Evolutionary conservation across 53 echinoderm and acorn worm genomes (phyloP).

Genomic region (Pentamera pediparva): DNA sequence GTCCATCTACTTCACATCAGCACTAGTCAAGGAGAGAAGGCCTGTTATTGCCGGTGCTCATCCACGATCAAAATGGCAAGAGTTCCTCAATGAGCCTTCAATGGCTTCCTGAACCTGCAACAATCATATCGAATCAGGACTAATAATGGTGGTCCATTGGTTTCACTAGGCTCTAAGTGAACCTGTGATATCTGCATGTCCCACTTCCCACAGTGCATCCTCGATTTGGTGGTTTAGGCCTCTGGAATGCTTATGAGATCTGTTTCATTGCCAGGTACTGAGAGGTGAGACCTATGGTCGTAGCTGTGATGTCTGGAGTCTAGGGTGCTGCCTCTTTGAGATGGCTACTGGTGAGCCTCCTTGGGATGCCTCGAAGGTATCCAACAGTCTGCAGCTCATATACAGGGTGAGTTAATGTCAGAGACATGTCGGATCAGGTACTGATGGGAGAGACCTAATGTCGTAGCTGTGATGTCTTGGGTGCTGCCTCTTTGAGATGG

Average conservation of each 20-base stretch:
- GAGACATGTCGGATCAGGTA: conserved; percentile 57
- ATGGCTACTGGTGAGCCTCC: conserved; percentile 86
- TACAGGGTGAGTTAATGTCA: conserved; percentile 66
- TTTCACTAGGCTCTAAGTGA: no score
- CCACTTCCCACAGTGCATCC: not conserved
- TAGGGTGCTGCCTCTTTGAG: conserved; percentile 92
- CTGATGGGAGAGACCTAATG: conserved; percentile 85
- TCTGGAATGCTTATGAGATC: not conserved
- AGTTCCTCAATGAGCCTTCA: no score
- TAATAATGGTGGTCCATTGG: no score
- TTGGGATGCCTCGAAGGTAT: conserved; percentile 75
- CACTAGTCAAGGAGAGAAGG: no score
- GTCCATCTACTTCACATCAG: no score
- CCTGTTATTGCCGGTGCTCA: no score
- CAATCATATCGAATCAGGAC: no score
- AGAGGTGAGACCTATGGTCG: conserved; percentile 92
- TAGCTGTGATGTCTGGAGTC: conserved; percentile 93
- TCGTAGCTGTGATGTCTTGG: conserved; percentile 28
- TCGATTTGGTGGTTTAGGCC: not conserved
- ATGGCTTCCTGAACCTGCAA: no score
- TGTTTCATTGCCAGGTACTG: conserved; percentile 52
- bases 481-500: not conserved
- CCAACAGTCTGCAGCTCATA: conserved; percentile 86
- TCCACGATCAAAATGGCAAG: no score
- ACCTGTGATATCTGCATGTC: not conserved